phyloP scores from a whole-genome alignment of 2,113 vertebrate genomes.

The Erinaceus europaeus region DNA sequence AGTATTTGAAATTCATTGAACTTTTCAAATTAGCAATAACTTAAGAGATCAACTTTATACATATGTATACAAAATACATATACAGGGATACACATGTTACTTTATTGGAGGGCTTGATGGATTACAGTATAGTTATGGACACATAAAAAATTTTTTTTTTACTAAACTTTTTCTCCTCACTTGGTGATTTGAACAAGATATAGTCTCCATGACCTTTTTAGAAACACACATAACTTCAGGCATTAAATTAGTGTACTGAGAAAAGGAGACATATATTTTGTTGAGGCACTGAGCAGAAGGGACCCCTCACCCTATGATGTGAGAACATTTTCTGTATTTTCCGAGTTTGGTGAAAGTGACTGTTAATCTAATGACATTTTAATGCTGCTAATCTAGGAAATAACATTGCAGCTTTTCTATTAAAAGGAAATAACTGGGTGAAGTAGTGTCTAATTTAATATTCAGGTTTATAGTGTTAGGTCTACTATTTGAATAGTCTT shows the following conservation, averaged over 20 bases:
- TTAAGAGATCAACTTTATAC: no score
- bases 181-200: conserved; percentile 37
- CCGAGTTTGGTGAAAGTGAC: not conserved
- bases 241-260: conserved; percentile 8
- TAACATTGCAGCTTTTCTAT: conserved; percentile 6
- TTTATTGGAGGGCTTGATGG: no score
- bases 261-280: conserved; percentile 34
- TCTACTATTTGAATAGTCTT: conserved; percentile 14
- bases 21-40: no score
- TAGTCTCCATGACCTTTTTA: not conserved
- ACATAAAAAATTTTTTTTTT: no score
- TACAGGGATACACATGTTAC: no score
- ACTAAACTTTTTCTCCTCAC: not conserved
- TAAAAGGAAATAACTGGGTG: not conserved
- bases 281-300: not conserved
- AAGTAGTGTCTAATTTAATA: conserved; percentile 2
- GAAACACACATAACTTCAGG: conserved; percentile 15
- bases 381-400: not conserved
- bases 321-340: conserved; percentile 9
- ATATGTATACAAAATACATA: no score
- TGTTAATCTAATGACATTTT: not conserved
- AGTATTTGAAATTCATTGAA: no score
- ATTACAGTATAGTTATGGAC: no score
- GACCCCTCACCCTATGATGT: not conserved
- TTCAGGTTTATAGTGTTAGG: not conserved